These are phyloP conservation scores for Platalea minor DNA, from an alignment of 2,797 vertebrate species.

Conservation along the genomic window DNA sequence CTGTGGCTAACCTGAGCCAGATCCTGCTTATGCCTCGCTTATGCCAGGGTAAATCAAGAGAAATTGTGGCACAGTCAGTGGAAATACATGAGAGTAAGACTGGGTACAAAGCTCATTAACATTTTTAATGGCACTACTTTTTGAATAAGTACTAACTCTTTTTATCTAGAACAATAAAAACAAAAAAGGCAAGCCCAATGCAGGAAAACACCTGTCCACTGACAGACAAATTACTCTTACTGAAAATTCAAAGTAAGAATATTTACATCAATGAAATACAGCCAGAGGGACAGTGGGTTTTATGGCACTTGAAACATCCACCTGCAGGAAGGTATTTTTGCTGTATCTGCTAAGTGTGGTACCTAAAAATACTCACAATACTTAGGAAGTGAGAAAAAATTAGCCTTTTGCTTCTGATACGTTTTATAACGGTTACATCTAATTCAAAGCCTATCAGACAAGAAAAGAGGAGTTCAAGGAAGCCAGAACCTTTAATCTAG, in stretches of 20 bases:
- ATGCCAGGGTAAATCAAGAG: not conserved
- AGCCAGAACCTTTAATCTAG: slow-evolving; percentile 27
- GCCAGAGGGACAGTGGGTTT: not conserved
- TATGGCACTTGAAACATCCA: not conserved
- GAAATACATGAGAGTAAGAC: not conserved
- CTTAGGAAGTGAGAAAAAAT: not conserved
- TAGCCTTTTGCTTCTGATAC: not conserved
- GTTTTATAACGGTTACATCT: not conserved
- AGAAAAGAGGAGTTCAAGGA: not conserved
- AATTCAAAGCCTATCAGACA: slow-evolving; percentile 34
- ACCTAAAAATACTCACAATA: slow-evolving; percentile 29
- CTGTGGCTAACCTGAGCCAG: not conserved
- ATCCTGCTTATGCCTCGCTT: not conserved
- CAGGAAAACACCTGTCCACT: not conserved
- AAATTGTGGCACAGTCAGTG: not conserved
- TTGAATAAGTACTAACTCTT: not conserved
- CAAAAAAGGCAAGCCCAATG: not conserved
- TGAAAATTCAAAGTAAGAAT: not conserved
- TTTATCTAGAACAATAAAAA: not conserved
- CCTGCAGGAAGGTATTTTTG: not conserved
- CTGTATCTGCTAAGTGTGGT: not conserved
- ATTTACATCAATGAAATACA: not conserved
- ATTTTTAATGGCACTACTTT: not conserved
- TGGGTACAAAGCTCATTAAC: not conserved
- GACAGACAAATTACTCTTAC: not conserved